These are phyloP conservation scores for Lampropteryx suffumata DNA, from an alignment of 2,888 invertebrate genomes.

Conservation along the genomic window DNA sequence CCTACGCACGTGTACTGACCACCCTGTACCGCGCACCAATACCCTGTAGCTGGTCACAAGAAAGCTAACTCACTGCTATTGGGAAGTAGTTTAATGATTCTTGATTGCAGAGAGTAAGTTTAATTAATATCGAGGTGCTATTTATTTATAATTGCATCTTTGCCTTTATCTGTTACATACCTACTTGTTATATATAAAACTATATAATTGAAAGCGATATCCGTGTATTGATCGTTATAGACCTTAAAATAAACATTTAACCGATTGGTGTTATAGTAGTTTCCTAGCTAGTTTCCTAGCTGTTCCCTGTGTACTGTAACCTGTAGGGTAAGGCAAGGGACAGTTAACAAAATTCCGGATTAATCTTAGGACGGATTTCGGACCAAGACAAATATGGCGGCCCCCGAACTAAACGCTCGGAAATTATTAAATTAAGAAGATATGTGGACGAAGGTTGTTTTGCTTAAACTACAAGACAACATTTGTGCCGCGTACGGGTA, in stretches of 20 bases:
- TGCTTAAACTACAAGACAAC: conserved; percentile 27
- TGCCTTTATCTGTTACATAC: too few relatives aligned
- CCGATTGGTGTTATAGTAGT: too few relatives aligned
- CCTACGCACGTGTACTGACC: conserved; percentile 42
- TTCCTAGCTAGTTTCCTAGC: too few relatives aligned
- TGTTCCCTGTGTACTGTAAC: background rate
- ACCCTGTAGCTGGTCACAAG: background rate
- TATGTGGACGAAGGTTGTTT: conserved; percentile 53
- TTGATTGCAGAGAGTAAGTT: too few relatives aligned
- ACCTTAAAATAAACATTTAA: too few relatives aligned
- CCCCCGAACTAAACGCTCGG: conserved; percentile 66
- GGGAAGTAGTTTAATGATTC: too few relatives aligned
- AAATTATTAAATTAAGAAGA: conserved; percentile 77
- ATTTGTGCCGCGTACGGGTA: too few relatives aligned
- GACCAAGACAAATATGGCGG: conserved; percentile 77
- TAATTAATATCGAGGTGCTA: too few relatives aligned
- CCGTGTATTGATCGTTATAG: too few relatives aligned
- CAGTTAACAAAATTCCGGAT: conserved; percentile 69
- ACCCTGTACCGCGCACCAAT: conserved; percentile 27
- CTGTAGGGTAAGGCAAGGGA: conserved; percentile 40
- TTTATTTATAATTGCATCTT: too few relatives aligned
- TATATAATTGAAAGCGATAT: too few relatives aligned
- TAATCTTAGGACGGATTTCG: conserved; percentile 74
- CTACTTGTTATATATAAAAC: too few relatives aligned
- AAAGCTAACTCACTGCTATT: background rate